Evolutionary conservation across 2,888 invertebrate genomes (phyloP).

Genomic region (Ypsolopha sequella): DNA sequence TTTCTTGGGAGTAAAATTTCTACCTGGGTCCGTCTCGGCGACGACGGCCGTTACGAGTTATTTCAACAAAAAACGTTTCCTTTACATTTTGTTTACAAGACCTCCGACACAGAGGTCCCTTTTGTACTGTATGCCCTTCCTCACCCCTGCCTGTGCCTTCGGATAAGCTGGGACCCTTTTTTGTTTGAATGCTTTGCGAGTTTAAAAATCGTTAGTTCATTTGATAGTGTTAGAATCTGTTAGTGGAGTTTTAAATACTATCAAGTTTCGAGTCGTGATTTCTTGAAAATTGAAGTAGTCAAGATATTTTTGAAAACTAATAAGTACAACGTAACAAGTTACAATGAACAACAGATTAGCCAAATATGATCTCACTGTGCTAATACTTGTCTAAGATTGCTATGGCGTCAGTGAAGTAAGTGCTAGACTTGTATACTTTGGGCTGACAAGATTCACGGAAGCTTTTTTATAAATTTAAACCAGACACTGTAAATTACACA

Average conservation of each 20-base stretch:
- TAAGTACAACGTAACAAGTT: neutral
- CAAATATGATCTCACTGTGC: neutral
- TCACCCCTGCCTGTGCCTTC: slow-evolving; percentile 25
- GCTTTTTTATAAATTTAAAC: too few species aligned
- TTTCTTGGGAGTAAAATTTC: slow-evolving; percentile 20
- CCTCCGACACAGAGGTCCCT: slow-evolving; percentile 59
- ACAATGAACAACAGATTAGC: neutral
- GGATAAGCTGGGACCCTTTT: slow-evolving; percentile 41
- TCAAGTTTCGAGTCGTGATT: too few species aligned
- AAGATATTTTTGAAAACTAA: neutral
- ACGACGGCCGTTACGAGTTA: slow-evolving; percentile 20
- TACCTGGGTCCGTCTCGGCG: slow-evolving; percentile 39
- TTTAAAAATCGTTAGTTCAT: slow-evolving; percentile 19
- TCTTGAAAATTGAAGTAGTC: too few species aligned
- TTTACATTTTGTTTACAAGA: slow-evolving; percentile 61
- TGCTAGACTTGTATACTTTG: too few species aligned
- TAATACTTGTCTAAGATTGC: neutral
- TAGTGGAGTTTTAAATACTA: too few species aligned
- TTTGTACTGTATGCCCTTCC: slow-evolving; percentile 29
- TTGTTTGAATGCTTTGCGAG: slow-evolving; percentile 42
- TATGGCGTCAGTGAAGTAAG: too few species aligned
- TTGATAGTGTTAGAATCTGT: neutral
- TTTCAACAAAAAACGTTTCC: slow-evolving; percentile 55
- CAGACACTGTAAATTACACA: too few species aligned
- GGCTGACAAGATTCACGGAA: too few species aligned